Evolutionary conservation across 1,140 invertebrate species (phyloP), one percentile per base, ranked within the genome.

Genomic region (Galleria mellonella): DNA sequence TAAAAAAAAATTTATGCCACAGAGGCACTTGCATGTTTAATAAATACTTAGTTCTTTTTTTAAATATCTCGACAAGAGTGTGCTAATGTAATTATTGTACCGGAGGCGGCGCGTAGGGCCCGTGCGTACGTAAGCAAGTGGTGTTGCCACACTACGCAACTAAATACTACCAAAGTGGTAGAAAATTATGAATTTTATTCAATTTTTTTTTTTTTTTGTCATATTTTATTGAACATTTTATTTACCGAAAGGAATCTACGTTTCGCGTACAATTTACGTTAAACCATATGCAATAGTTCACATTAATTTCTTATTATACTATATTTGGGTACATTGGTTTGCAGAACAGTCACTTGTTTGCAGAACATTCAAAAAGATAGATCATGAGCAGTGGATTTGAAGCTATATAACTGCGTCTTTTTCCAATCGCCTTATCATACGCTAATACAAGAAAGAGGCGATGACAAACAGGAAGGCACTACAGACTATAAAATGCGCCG

Each of bases 21-120:
- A 33, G 9, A 11, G 51, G 49, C 33, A 57, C 36, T 54, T 44
- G n/a, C n/a, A n/a, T n/a, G n/a, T n/a, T n/a, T n/a, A n/a, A n/a
- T n/a, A n/a, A n/a, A n/a, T n/a, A n/a, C n/a, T 43, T 38, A 32
- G 44, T 47, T 47, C 40, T 23, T 11, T 27, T 47, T 29, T 15
- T 10, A 36, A 50, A 60, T 61, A 62, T 65, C 66, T 51, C 66
- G 7, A 60, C 71, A 71, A 71, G 67, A 56, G 48, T 47, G 59
- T 60, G 62, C 61, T 68, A 64, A 55, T 58, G 33, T 71, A 72
- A 59, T 79, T 76, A 76, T 76, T 79, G 70, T 76, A 64, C 54
- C 60, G 59, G 61, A 59, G 57, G 62, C 62, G 65, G 51, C 55
- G 43, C 61, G 47, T 41, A 52, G 43, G 51, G 51, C 53, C 40